Percentiles rank a stretch among this genome's conserved stretches.
These are phyloP conservation scores for Indri indri DNA, from an alignment of 2,113 vertebrate genomes.

Conservation along the genomic window DNA sequence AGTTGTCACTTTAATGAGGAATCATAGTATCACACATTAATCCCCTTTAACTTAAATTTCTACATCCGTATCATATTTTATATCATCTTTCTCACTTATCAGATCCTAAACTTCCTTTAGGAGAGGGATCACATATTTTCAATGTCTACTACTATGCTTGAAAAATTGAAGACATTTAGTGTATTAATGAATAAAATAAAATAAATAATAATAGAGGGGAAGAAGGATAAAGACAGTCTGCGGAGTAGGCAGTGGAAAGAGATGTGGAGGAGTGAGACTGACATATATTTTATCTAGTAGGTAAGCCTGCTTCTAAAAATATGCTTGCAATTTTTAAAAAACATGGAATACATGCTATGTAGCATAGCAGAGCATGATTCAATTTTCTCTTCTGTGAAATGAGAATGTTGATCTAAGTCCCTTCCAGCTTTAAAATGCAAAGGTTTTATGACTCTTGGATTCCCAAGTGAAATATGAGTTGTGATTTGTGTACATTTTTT, in stretches of 20 bases:
- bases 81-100: neutral
- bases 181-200: neutral
- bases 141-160: neutral
- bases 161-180: neutral
- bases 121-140: neutral
- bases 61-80: neutral
- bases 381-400: conserved; percentile 59
- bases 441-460: conserved; percentile 20
- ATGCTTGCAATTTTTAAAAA: conserved; percentile 20
- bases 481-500: neutral
- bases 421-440: conserved; percentile 43
- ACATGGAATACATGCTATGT: neutral
- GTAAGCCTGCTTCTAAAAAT: conserved; percentile 15
- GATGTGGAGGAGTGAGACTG: rapidly evolving
- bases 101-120: neutral
- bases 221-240: neutral
- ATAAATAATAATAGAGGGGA: neutral
- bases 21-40: neutral
- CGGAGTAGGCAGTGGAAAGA: neutral
- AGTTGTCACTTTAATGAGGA: neutral
- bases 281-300: neutral
- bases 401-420: conserved; percentile 26
- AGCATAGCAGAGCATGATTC: conserved; percentile 47
- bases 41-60: neutral
- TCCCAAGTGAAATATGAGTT: conserved; percentile 27